Percentiles rank a stretch among this genome's conserved stretches.
Conservation (phyloP, 2,888 invertebrate genomes). For the Phengaris alcon region DNA sequence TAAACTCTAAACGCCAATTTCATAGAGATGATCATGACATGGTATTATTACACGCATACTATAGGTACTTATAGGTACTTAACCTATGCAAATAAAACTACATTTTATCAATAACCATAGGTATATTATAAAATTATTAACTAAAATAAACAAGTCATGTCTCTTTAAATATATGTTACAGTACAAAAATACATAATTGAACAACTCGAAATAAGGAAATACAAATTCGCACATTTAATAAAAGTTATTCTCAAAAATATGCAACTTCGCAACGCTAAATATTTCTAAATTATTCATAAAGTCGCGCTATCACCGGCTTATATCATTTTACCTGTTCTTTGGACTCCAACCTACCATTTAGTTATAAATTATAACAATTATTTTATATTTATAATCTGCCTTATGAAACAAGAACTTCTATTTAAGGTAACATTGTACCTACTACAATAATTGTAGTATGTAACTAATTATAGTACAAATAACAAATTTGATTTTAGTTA, state of each 20-base stretch:
- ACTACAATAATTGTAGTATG: no score
- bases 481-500: no score
- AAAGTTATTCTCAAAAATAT: not conserved
- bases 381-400: not conserved
- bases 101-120: not conserved
- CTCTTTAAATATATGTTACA: conserved; percentile 32
- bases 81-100: not conserved
- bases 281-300: conserved; percentile 8
- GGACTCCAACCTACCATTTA: not conserved
- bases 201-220: conserved; percentile 44
- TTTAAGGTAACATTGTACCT: no score
- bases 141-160: conserved; percentile 8
- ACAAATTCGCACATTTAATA: not conserved
- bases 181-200: conserved; percentile 53
- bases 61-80: no score
- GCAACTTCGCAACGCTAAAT: not conserved
- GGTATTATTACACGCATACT: not conserved
- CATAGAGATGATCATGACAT: not conserved
- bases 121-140: conserved; percentile 31
- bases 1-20: not conserved
- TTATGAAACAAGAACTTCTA: no score
- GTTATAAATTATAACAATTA: not conserved
- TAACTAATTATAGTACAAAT: no score
- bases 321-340: not conserved
- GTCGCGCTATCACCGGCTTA: not conserved